Evolutionary conservation across 2,113 vertebrate genomes (phyloP), one percentile per base, ranked within the genome.

Genomic region (Cebus imitator): DNA sequence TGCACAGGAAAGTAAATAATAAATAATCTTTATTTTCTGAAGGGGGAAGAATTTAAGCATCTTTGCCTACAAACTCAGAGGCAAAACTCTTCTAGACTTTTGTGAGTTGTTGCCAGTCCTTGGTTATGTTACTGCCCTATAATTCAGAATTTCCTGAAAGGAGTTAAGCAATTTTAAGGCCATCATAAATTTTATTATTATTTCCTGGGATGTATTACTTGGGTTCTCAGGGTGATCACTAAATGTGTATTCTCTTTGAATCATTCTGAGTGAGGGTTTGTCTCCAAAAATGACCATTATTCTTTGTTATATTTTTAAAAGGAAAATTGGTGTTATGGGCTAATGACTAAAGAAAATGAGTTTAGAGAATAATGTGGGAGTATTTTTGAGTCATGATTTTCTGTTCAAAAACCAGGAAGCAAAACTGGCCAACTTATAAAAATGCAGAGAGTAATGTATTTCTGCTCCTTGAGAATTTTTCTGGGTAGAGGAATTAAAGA

Each of bases 131-230:
- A 83, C 87, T 75, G 27, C 66, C 68, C 61, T 91, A 76, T 95
- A 96, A 97, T 83, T 97, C 95, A 97, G 91, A 91, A 73, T 88
- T 96, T 96, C 50, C 78, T 95, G 81, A 96, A 96, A 97, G 92
- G 61, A 96, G 61, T 88, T 97, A 94, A 95, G 81, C 86, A 87
- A 96, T 92, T 95, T 96, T 96, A 95, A 96, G 83, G 8, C 66
- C 37, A 30, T 82, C 81, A 94, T 97, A 96, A 96, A 96, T 96
- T 96, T 95, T 88, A 61, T 92, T 93, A 96, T 97, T 95, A 90
- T 95, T 92, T 97, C 90, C 94, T 88, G 52, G 16, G 68, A 75
- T 98, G 21, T 87, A 92, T 96, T 82, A 90, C 75, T 93, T 58
- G n/a, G 30, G 13, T 55, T 97, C 84, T 91, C 81, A 91, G 61